Percentiles rank a stretch among this genome's conserved stretches.
Evolutionary conservation across 37 sponge, comb jelly and placozoan genomes (phyloP).

Genomic region (Crambe crambe): DNA sequence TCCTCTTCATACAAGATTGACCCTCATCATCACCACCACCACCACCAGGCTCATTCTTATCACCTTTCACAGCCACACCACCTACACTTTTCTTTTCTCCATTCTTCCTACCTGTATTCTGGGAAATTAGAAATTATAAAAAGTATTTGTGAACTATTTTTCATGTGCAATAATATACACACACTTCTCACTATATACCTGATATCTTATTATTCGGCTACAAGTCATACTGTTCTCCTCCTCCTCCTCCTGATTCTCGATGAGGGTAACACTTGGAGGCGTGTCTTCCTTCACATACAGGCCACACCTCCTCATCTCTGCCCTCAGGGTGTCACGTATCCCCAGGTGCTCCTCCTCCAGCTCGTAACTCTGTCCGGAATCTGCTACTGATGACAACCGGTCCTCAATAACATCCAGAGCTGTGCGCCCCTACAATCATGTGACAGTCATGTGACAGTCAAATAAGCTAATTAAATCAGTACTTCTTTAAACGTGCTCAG

Average conservation of each 20-base stretch:
- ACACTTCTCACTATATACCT: too few relatives aligned
- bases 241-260: not conserved
- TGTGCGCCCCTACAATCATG: slow-evolving; percentile 37
- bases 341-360: slow-evolving; percentile 41
- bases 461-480: too few relatives aligned
- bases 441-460: too few relatives aligned
- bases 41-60: too few relatives aligned
- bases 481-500: too few relatives aligned
- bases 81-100: too few relatives aligned
- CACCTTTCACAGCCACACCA: too few relatives aligned
- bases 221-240: not conserved
- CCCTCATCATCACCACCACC: not conserved
- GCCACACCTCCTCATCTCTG: slow-evolving; percentile 9
- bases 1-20: not conserved
- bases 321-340: slow-evolving; percentile 24
- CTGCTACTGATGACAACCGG: slow-evolving; percentile 13
- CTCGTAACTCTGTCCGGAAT: slow-evolving; percentile 15
- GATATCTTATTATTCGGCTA: not conserved
- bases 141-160: too few relatives aligned
- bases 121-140: too few relatives aligned
- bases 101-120: too few relatives aligned
- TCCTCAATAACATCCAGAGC: slow-evolving; percentile 36
- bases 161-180: too few relatives aligned
- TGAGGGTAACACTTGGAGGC: not conserved
- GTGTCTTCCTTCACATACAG: not conserved